Evolutionary conservation across 2,888 invertebrate genomes (phyloP), one percentile per base, ranked within the genome.

Genomic region (Erynnis tages): DNA sequence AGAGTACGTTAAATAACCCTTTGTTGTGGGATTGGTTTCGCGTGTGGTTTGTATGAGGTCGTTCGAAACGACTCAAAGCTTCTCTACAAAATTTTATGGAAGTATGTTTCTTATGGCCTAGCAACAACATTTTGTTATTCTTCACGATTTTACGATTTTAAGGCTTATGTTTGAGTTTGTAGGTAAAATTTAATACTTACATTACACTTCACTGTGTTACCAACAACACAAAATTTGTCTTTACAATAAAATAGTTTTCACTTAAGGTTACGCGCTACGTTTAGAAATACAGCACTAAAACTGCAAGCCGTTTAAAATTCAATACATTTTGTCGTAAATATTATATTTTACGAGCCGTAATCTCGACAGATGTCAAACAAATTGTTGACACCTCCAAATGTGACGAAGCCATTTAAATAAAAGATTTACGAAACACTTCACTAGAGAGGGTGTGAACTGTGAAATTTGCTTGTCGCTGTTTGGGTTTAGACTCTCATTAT

Each of bases 341-440:
- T 68, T 56, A 59, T 55, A 65, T 66, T 82, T 83, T 82, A 83
- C 71, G 84, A 73, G 62, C 66, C 69, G 65, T 73, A 73, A 73
- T 73, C 72, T 68, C 54, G 73, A 82, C 84, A 83, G 67, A 79
- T 83, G 84, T 82, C 83, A 82, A 83, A 83, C 81, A 81, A 82
- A 79, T 82, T 79, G 76, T 78, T 81, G 76, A 78, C 82, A 81
- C 75, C 65, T 73, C 67, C 55, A 71, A 71, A 77, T 66, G 73
- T 69, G 74, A 67, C 67, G 66, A 69, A 71, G 66, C 67, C 74
- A 73, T 72, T 73, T 75, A 76, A 78, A 75, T 70, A 73, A 68
- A 66, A 67, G 63, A 65, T 62, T 66, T 59, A 38, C 23, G 38
- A 19, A 48, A 47, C 17, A 46, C 13, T 47, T 50, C 27, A 27